These are phyloP conservation scores for Lophotis ruficrista DNA, from an alignment of 2,113 vertebrate genomes.

Conservation along the genomic window DNA sequence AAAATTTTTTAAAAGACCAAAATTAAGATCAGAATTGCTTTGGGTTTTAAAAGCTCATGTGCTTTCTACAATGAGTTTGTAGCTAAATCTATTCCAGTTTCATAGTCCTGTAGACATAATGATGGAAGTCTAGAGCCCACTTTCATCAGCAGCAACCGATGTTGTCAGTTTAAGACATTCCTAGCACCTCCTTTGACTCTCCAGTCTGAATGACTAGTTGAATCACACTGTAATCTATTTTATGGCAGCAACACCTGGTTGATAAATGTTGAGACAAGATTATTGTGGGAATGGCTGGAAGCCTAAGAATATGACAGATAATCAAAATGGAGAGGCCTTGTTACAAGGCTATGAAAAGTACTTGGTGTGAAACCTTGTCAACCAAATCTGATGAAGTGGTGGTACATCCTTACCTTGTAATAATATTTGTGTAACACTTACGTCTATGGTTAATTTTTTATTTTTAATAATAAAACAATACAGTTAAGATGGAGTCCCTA, in stretches of 20 bases:
- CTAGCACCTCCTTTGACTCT: background rate
- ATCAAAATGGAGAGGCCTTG: background rate
- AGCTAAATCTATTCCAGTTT: background rate
- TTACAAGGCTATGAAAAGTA: background rate
- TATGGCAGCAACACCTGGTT: background rate
- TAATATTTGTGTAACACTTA: background rate
- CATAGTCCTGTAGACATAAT: background rate
- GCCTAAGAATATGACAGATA: background rate
- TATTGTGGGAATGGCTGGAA: background rate
- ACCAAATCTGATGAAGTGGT: background rate
- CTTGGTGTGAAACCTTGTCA: background rate
- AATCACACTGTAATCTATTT: background rate
- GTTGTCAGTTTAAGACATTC: background rate
- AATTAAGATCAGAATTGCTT: background rate
- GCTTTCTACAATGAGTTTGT: background rate
- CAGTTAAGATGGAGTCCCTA: background rate
- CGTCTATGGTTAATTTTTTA: background rate
- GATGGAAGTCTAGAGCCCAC: background rate
- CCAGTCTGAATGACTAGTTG: background rate
- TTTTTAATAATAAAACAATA: background rate
- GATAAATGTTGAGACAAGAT: background rate
- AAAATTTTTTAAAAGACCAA: background rate
- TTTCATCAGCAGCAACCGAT: background rate
- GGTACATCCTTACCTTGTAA: background rate
- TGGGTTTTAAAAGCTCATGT: background rate